These are phyloP conservation scores for Hydrophis major DNA, from an alignment of 2,797 vertebrate species.

Conservation along the genomic window DNA sequence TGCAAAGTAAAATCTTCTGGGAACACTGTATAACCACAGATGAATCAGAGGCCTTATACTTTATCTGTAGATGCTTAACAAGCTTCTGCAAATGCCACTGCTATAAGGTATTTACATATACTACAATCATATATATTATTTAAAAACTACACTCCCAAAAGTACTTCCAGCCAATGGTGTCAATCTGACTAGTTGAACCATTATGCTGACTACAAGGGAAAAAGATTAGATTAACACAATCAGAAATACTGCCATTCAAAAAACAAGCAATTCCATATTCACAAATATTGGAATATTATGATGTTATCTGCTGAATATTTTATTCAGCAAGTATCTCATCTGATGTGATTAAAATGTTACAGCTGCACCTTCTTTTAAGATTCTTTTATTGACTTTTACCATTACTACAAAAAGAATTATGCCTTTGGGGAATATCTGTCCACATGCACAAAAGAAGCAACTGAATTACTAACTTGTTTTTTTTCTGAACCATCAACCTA, in stretches of 20 bases:
- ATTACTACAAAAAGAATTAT: slow-evolving; percentile 35
- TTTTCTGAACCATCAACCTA: background rate
- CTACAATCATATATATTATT: background rate
- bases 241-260: background rate
- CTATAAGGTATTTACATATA: background rate
- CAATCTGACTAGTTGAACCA: background rate
- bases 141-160: background rate
- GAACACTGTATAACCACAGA: background rate
- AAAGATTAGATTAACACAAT: background rate
- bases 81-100: background rate
- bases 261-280: slow-evolving; percentile 55
- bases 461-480: slow-evolving; percentile 20
- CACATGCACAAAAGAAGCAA: background rate
- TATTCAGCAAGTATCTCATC: slow-evolving; percentile 55
- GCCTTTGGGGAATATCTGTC: background rate
- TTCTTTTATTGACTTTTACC: slow-evolving; percentile 43
- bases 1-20: background rate
- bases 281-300: slow-evolving; percentile 43
- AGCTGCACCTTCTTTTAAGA: slow-evolving; percentile 61
- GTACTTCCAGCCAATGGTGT: background rate
- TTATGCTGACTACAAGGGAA: background rate
- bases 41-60: background rate
- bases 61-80: background rate
- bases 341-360: slow-evolving; percentile 44
- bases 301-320: slow-evolving; percentile 55